A percentile compares a stretch with the other conserved stretches of the same genome.
Conservation (phyloP, 2,888 invertebrate species). For the Ophion slaviceki region DNA sequence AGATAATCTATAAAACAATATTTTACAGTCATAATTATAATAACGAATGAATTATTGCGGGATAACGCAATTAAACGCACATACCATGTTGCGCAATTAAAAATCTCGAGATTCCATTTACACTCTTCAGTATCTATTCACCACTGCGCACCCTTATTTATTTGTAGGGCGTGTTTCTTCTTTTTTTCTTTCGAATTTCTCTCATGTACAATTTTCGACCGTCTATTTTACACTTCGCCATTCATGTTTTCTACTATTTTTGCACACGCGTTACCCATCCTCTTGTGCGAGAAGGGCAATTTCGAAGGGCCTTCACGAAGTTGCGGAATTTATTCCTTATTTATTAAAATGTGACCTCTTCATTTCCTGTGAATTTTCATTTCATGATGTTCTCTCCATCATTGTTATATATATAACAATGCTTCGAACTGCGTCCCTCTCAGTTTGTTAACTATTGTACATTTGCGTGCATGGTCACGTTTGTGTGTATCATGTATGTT, state of each 20-base stretch:
- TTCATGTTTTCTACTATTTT: background rate
- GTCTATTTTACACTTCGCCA: background rate
- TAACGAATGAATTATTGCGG: conserved; percentile 6
- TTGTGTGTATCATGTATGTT: conserved; percentile 15
- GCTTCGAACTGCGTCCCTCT: conserved; percentile 45
- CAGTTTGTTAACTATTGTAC: conserved; percentile 55
- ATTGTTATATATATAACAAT: conserved; percentile 4
- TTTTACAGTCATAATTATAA: conserved; percentile 6
- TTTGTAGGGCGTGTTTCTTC: conserved; percentile 33
- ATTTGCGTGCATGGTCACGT: conserved; percentile 32
- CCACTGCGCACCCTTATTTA: background rate
- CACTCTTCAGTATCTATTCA: background rate
- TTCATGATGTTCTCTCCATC: background rate
- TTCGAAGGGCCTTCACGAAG: background rate
- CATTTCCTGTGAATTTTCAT: background rate
- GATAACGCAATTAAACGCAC: conserved; percentile 32
- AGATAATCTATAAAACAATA: conserved; percentile 18
- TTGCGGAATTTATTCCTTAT: background rate
- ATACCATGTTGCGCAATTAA: conserved; percentile 31
- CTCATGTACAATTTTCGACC: background rate
- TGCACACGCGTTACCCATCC: background rate
- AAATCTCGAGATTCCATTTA: conserved; percentile 21
- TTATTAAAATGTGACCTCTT: background rate
- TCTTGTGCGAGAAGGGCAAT: background rate
- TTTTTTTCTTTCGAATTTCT: conserved; percentile 16